phyloP scores from a whole-genome alignment of 2,113 vertebrate species.

The Siniperca chuatsi region DNA sequence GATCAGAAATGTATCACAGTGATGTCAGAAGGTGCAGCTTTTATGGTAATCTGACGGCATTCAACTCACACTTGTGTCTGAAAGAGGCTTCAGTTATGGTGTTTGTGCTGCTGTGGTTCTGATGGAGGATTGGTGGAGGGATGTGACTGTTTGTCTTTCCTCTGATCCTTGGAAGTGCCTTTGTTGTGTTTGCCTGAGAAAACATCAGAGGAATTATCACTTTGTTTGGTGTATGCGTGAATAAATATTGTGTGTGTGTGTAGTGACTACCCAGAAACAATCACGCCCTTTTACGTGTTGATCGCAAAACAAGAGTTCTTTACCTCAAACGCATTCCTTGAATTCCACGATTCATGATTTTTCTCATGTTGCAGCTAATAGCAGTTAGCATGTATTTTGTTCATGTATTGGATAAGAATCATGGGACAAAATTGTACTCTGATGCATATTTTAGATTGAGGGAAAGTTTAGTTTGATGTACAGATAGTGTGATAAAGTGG shows the following conservation, averaged over 20 bases:
- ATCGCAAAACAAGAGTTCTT: not conserved
- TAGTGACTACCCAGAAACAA: not conserved
- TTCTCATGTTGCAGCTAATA: not conserved
- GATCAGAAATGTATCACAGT: too few relatives aligned
- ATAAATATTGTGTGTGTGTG: not conserved
- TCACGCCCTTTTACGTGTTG: not conserved
- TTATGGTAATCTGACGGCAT: too few relatives aligned
- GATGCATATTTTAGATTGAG: not conserved
- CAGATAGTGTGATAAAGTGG: not conserved
- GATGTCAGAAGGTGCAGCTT: too few relatives aligned
- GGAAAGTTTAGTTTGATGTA: not conserved
- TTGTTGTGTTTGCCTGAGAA: slow-evolving; percentile 59
- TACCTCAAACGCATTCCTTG: too few relatives aligned
- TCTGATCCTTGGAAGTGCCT: slow-evolving; percentile 34
- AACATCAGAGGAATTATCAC: not conserved
- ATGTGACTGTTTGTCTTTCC: slow-evolving; percentile 40
- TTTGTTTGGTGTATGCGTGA: not conserved
- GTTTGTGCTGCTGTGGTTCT: slow-evolving; percentile 21
- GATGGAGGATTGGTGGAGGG: not conserved
- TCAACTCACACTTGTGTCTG: too few relatives aligned
- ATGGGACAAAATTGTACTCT: not conserved
- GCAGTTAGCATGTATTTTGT: not conserved
- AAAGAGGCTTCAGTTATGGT: not conserved
- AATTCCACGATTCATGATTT: too few relatives aligned
- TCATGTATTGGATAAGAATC: not conserved